A percentile compares a stretch with the other conserved stretches of the same genome.
Evolutionary conservation across 2,888 invertebrate genomes (phyloP).

Genomic region (Conistra vaccinii): DNA sequence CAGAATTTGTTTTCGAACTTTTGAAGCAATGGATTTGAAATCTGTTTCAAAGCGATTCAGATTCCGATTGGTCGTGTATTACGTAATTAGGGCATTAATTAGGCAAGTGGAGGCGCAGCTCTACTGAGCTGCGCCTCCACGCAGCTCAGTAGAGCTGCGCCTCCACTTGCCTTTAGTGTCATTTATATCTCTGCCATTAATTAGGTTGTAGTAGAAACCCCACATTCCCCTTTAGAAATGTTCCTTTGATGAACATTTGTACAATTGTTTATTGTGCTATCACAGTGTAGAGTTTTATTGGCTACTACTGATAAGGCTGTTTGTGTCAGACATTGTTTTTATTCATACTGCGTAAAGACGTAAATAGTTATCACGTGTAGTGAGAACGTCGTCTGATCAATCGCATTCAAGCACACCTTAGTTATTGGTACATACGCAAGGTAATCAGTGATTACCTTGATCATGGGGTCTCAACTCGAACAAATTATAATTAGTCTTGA

Average conservation of each 20-base stretch:
- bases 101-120: too few relatives aligned
- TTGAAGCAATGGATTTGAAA: too few relatives aligned
- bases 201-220: not conserved
- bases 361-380: not conserved
- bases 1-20: too few relatives aligned
- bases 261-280: not conserved
- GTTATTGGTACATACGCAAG: too few relatives aligned
- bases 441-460: not conserved
- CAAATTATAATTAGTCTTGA: too few relatives aligned
- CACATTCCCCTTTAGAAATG: too few relatives aligned
- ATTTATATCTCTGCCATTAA: not conserved
- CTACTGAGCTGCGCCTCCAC: too few relatives aligned
- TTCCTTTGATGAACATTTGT: not conserved
- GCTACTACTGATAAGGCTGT: constrained; percentile 22
- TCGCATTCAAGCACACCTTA: not conserved
- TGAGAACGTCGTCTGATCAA: not conserved
- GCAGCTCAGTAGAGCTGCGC: too few relatives aligned
- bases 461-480: too few relatives aligned
- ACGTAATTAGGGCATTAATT: too few relatives aligned
- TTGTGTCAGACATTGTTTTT: constrained; percentile 16
- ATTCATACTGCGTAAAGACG: not conserved
- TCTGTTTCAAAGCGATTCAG: too few relatives aligned
- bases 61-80: too few relatives aligned
- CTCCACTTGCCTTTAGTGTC: not conserved
- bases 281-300: not conserved